Evolutionary conservation across 2,888 invertebrate genomes (phyloP).

Genomic region (Dynastes tityus): DNA sequence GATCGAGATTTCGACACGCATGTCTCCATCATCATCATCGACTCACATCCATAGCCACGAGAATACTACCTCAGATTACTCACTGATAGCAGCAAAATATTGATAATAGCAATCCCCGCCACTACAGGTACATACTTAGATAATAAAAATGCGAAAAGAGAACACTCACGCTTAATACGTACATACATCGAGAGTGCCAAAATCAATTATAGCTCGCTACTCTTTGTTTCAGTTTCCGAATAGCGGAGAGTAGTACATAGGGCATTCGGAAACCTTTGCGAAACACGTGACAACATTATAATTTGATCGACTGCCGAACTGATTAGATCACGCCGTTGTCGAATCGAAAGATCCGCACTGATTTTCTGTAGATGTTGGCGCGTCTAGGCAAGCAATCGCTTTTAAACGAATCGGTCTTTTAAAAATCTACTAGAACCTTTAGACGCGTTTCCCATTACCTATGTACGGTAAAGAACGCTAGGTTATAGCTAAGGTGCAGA

Average conservation of each 20-base stretch:
- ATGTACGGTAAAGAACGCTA: too few relatives aligned
- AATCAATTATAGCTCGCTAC: slow-evolving; percentile 23
- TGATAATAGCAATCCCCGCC: slow-evolving; percentile 62
- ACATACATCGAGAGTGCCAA: slow-evolving; percentile 15
- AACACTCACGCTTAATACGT: slow-evolving; percentile 26
- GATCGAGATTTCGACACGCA: slow-evolving; percentile 51
- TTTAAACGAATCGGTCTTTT: too few relatives aligned
- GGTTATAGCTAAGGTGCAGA: too few relatives aligned
- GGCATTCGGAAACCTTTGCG: neutral
- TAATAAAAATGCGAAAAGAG: slow-evolving; percentile 46
- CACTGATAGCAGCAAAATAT: slow-evolving; percentile 63
- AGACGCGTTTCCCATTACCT: too few relatives aligned
- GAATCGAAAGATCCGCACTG: too few relatives aligned
- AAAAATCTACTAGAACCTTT: too few relatives aligned
- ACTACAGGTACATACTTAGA: slow-evolving; percentile 60
- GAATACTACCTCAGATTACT: slow-evolving; percentile 55
- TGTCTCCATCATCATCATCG: slow-evolving; percentile 51
- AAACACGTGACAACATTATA: neutral
- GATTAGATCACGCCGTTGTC: too few relatives aligned
- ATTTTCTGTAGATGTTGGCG: too few relatives aligned
- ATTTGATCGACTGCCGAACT: neutral
- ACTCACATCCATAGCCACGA: slow-evolving; percentile 54
- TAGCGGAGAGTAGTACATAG: neutral
- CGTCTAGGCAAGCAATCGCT: too few relatives aligned
- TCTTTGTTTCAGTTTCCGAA: too few relatives aligned